Percentiles rank a stretch among this genome's conserved stretches.
These are phyloP conservation scores for Drosophila persimilis DNA, from an alignment of 1,140 invertebrate species.

Conservation along the genomic window DNA sequence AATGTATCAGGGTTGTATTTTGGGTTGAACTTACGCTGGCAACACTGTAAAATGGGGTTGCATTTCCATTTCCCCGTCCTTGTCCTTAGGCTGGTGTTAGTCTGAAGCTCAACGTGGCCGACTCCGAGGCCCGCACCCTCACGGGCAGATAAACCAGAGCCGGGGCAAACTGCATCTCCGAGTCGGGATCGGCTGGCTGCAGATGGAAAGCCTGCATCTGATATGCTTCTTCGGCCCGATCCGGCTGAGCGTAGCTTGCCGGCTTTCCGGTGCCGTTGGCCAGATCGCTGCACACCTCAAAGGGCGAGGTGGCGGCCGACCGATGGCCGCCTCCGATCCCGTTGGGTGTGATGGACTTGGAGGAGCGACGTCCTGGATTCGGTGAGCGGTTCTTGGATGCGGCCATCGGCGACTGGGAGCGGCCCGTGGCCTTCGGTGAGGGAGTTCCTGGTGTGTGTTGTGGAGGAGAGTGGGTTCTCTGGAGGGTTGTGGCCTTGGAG, in stretches of 20 bases:
- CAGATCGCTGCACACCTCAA: slow-evolving; percentile 59
- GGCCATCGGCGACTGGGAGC: not conserved
- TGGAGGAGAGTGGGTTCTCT: slow-evolving; percentile 19
- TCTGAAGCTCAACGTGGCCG: slow-evolving; percentile 93
- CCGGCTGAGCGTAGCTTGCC: slow-evolving; percentile 68
- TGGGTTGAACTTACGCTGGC: slow-evolving; percentile 75
- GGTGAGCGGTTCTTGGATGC: slow-evolving; percentile 24
- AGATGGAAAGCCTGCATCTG: slow-evolving; percentile 83
- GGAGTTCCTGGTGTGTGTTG: slow-evolving; percentile 30
- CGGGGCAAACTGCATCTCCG: slow-evolving; percentile 87
- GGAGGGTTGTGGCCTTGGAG: slow-evolving; percentile 12
- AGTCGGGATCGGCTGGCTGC: slow-evolving; percentile 50
- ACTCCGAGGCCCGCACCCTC: slow-evolving; percentile 88
- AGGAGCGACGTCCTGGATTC: slow-evolving; percentile 27
- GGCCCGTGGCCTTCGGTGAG: slow-evolving; percentile 38
- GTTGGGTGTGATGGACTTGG: slow-evolving; percentile 40
- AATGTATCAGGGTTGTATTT: not conserved
- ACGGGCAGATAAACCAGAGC: slow-evolving; percentile 96
- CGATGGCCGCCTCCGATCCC: slow-evolving; percentile 44
- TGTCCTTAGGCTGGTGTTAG: slow-evolving; percentile 91
- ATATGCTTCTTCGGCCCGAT: slow-evolving; percentile 58
- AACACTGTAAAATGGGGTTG: slow-evolving; percentile 57
- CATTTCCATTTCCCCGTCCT: slow-evolving; percentile 12
- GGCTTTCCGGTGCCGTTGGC: slow-evolving; percentile 68
- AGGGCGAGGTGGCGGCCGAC: slow-evolving; percentile 72